Conservation (phyloP, 37 sponge, comb jelly and placozoan genomes). For the Oopsacas minuta region DNA sequence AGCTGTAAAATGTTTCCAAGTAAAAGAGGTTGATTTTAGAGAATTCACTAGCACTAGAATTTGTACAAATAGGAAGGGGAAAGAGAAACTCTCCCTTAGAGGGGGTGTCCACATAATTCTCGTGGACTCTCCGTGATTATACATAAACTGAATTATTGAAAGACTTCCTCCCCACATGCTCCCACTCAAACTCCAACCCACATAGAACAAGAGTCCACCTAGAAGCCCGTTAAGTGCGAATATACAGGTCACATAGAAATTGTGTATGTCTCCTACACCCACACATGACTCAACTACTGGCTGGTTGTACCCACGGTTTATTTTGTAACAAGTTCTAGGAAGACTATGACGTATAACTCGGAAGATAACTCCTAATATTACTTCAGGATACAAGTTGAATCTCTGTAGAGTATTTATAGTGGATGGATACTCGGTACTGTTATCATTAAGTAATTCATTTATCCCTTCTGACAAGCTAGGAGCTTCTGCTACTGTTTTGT, state of each 20-base stretch:
- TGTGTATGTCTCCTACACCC: conserved; percentile 53
- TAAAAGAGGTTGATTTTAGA: conserved; percentile 26
- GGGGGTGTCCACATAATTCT: conserved; percentile 95
- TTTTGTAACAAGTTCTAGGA: conserved; percentile 38
- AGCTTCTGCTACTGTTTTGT: conserved; percentile 64
- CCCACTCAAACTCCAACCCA: conserved; percentile 39
- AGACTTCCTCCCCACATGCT: conserved; percentile 44
- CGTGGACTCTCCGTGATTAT: conserved; percentile 70
- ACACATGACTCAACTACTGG: conserved; percentile 43
- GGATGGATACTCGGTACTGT: conserved; percentile 72
- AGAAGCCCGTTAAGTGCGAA: conserved; percentile 70
- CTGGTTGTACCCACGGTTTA: conserved; percentile 51
- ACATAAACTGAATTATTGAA: conserved; percentile 37
- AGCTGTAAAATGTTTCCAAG: neutral
- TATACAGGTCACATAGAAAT: conserved; percentile 73
- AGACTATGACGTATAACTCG: conserved; percentile 25
- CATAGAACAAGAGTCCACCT: conserved; percentile 35
- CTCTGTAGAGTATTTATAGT: conserved; percentile 78
- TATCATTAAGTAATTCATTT: conserved; percentile 37
- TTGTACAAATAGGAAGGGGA: conserved; percentile 72
- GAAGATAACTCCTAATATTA: conserved; percentile 46
- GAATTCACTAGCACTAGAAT: conserved; percentile 32
- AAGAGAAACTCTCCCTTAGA: conserved; percentile 87
- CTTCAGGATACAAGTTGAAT: conserved; percentile 92
- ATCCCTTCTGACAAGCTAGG: conserved; percentile 42